Percentiles rank a stretch among this genome's conserved stretches.
phyloP scores from a whole-genome alignment of 2,797 vertebrate species.

The Myotis findleyi region DNA sequence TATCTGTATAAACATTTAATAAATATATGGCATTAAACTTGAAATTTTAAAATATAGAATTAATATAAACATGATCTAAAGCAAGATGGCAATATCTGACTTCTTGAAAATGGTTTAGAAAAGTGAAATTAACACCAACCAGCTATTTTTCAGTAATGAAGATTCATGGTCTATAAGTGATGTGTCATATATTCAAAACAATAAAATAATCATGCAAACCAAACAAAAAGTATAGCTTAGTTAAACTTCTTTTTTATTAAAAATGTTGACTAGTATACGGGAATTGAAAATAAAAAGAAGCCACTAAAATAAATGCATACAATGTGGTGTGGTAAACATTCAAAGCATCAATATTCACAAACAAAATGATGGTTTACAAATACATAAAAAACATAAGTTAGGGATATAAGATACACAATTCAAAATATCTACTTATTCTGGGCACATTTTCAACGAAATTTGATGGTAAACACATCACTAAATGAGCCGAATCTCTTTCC shows the following conservation, averaged over 20 bases:
- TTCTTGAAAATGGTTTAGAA: not conserved
- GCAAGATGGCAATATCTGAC: not conserved
- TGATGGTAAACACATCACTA: slow-evolving; percentile 20
- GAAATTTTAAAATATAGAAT: slow-evolving; percentile 35
- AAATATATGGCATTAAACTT: not conserved
- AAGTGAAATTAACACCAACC: not conserved
- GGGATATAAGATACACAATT: not conserved
- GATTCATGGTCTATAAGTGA: not conserved
- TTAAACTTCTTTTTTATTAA: not conserved
- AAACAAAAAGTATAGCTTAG: not conserved
- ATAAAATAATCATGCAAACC: not conserved
- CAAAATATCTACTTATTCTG: not conserved
- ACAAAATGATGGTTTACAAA: slow-evolving; percentile 2
- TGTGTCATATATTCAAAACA: not conserved
- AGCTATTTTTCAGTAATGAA: not conserved
- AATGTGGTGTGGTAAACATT: not conserved
- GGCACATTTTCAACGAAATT: slow-evolving; percentile 31
- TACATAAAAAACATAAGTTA: slow-evolving; percentile 26
- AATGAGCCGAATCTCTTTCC: slow-evolving; percentile 65
- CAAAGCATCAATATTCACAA: slow-evolving; percentile 33
- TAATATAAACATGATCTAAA: not conserved
- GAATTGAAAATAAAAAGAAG: not conserved
- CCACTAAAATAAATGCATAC: slow-evolving; percentile 16
- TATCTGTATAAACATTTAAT: slow-evolving; percentile 25
- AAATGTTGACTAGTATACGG: not conserved